Evolutionary conservation across 2,888 invertebrate genomes (phyloP).

Genomic region (Parascotia fuliginaria): DNA sequence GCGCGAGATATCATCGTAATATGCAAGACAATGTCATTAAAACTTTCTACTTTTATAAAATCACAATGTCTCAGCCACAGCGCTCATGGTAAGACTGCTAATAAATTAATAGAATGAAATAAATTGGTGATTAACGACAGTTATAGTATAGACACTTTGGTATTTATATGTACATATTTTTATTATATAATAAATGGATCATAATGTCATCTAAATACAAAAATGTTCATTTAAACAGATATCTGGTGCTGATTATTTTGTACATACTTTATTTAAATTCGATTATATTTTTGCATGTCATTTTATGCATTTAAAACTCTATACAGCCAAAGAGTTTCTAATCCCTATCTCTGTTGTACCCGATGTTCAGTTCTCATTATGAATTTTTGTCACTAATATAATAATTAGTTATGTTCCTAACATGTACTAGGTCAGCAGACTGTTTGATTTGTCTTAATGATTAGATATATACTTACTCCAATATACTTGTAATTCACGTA

Average conservation of each 20-base stretch:
- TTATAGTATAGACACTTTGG: constrained; percentile 1
- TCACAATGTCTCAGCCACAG: constrained; percentile 20
- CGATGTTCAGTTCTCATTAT: constrained; percentile 27
- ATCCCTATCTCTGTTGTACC: constrained; percentile 35
- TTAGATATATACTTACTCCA: no score
- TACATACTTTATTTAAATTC: not conserved
- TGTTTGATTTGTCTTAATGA: constrained; percentile 13
- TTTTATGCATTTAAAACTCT: constrained; percentile 29
- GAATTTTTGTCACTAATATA: constrained; percentile 9
- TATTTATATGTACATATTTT: not conserved
- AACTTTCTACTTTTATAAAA: not conserved
- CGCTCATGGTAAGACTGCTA: constrained; percentile 30
- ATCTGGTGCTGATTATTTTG: constrained; percentile 11
- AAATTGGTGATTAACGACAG: not conserved
- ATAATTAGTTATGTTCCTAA: constrained; percentile 21
- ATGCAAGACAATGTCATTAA: no score
- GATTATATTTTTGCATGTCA: no score
- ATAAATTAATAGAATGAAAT: constrained; percentile 13
- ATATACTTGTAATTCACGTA: constrained; percentile 34
- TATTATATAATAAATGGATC: not conserved
- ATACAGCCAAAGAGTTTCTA: constrained; percentile 21
- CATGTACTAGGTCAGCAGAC: not conserved
- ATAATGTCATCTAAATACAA: not conserved
- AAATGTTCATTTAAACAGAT: not conserved
- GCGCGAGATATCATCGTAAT: no score